These are phyloP conservation scores for Proteles cristata DNA, from an alignment of 2,113 vertebrate genomes.

Conservation along the genomic window DNA sequence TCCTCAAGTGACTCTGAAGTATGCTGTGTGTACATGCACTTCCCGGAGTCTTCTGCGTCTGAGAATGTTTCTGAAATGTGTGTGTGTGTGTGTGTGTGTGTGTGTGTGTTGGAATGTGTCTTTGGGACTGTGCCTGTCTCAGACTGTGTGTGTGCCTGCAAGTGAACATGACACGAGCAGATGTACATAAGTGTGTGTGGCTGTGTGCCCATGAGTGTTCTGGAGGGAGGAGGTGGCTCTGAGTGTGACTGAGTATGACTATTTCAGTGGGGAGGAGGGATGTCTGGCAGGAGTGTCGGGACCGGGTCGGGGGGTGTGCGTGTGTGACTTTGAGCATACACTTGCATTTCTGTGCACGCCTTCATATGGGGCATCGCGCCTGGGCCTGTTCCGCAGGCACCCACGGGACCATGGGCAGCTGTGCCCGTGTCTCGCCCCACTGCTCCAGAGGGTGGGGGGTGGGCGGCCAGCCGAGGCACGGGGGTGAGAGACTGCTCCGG, in stretches of 20 bases:
- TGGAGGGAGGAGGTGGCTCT: neutral
- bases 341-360: neutral
- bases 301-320: neutral
- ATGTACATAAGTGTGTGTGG: neutral
- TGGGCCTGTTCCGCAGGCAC: neutral
- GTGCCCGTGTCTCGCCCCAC: neutral
- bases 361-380: fast-evolving
- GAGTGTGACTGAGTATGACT: too few relatives aligned
- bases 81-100: neutral
- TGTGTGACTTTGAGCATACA: neutral
- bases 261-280: neutral
- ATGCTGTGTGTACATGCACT: neutral
- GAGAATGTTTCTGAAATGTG: neutral
- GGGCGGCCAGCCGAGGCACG: neutral
- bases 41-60: neutral
- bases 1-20: neutral
- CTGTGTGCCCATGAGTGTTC: neutral
- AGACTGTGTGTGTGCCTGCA: neutral
- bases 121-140: neutral
- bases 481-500: constrained; percentile 49
- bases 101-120: neutral
- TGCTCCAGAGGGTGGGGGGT: neutral
- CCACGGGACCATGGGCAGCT: neutral
- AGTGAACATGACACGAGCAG: neutral
- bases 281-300: neutral